phyloP scores from a whole-genome alignment of 2,797 vertebrate genomes.

The Acropternis orthonyx region DNA sequence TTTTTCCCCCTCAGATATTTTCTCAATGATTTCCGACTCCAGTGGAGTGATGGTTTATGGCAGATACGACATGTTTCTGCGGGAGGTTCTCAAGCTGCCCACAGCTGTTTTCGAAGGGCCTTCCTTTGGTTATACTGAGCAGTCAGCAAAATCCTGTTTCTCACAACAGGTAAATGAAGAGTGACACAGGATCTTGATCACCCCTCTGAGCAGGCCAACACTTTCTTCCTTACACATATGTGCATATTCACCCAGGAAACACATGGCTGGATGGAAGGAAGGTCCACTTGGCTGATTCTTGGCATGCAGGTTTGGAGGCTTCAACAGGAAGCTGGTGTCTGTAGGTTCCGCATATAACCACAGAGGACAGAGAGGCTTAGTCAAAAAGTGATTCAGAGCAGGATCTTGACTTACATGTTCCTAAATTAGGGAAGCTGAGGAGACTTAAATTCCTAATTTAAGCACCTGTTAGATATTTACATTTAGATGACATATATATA shows the following conservation, averaged over 20 bases:
- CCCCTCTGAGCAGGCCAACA: neutral
- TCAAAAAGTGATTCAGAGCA: neutral
- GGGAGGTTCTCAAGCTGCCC: slow-evolving; percentile 93
- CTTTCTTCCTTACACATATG: neutral
- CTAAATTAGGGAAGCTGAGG: neutral
- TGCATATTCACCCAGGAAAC: neutral
- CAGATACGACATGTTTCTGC: slow-evolving; percentile 92
- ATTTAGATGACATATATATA: neutral
- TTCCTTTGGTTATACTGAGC: slow-evolving; percentile 95
- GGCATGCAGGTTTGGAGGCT: neutral
- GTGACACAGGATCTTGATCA: neutral
- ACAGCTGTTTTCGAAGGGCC: slow-evolving; percentile 97
- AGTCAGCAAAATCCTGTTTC: slow-evolving; percentile 90
- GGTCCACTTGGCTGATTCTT: neutral
- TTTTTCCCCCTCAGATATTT: slow-evolving; percentile 85
- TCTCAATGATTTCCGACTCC: slow-evolving; percentile 95
- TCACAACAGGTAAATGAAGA: slow-evolving; percentile 86
- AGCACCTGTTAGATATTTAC: neutral
- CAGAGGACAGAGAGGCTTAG: neutral
- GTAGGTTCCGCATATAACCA: neutral
- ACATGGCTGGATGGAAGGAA: neutral
- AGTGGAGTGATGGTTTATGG: slow-evolving; percentile 90
- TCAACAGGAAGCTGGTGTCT: neutral
- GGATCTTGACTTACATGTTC: neutral
- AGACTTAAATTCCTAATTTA: neutral